A percentile compares a stretch with the other conserved stretches of the same genome.
These are phyloP conservation scores for Hipposideros larvatus DNA, from an alignment of 2,797 vertebrate genomes.

Conservation along the genomic window DNA sequence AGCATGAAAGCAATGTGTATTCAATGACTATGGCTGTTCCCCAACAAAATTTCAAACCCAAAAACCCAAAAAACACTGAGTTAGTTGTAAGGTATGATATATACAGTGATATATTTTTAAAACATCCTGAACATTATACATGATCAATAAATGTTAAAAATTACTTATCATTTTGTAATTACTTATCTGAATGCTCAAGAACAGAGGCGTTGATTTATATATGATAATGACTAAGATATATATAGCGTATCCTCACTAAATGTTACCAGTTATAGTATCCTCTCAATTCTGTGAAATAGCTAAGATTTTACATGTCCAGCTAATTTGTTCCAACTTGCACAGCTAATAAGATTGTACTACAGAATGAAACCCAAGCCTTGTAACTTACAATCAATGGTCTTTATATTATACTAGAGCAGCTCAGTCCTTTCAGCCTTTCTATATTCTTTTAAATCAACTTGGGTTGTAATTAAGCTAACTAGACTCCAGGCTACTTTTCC, in stretches of 20 bases:
- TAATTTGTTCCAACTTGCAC: neutral
- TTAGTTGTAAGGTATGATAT: neutral
- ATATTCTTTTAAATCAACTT: neutral
- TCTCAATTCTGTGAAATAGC: neutral
- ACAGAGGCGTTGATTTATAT: neutral
- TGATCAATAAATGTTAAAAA: neutral
- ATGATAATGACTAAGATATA: neutral
- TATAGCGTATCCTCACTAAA: neutral
- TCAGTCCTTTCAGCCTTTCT: neutral
- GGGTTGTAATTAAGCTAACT: neutral
- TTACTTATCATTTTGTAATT: neutral
- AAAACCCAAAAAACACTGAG: neutral
- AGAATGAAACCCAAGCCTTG: conserved; percentile 5
- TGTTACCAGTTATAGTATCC: neutral
- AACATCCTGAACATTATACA: neutral
- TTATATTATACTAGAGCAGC: neutral
- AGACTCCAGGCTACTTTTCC: neutral
- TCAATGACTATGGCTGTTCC: too few species aligned
- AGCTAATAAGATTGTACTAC: neutral
- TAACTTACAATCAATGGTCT: neutral
- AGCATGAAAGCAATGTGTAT: too few species aligned
- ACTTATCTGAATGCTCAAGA: neutral
- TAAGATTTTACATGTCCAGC: neutral
- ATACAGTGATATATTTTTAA: neutral
- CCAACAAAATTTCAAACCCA: too few species aligned